Evolutionary conservation across 2,797 vertebrate species (phyloP), one percentile per base, ranked within the genome.

Genomic region (Leucoraja ocellata): DNA sequence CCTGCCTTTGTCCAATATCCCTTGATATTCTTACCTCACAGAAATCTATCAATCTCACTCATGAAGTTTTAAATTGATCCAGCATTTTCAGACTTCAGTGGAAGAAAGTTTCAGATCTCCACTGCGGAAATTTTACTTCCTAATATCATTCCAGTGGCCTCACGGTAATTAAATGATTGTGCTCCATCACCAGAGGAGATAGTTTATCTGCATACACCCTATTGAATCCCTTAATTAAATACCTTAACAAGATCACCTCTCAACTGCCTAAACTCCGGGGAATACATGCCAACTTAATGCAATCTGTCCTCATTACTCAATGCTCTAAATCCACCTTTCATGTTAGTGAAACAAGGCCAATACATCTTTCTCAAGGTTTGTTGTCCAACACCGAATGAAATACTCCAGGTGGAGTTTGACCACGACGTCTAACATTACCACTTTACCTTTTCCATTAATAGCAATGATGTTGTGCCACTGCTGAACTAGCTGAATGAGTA

Each of bases 201-300:
- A 58, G 16, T 39, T 83, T 61, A 58, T 58, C 80, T 83, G 23
- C 54, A 65, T 65, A n/a, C 28, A 88, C 84, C n/a, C 16, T 65
- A 65, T 32, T 32, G 14, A 18, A 65, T 88, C 61, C 84, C 61
- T 88, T 88, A 65, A 65, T 88, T 65, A 88, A 88, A 88, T 32
- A 65, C 61, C 84, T 88, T 65, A 25, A 65, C 32, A 65, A 65
- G 84, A 88, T 88, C 84, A 88, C 84, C 14, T 61, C 11, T 18
- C 61, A 65, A 14, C 61, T 16, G 21, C 63, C 84, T 65, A 88
- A 88, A 65, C n/a, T 32, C 61, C 32, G 9, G 84, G 61, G 84
- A 88, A 65, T 88, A 65, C 84, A 65, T 0, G 84, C 84, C 61
- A 32, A n/a, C 11, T 88, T 88, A 32, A 88, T 32, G 61, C 84